Base-by-base conservation (phyloP, 2,888 invertebrate genomes). In the Cenopis cana region DNA sequence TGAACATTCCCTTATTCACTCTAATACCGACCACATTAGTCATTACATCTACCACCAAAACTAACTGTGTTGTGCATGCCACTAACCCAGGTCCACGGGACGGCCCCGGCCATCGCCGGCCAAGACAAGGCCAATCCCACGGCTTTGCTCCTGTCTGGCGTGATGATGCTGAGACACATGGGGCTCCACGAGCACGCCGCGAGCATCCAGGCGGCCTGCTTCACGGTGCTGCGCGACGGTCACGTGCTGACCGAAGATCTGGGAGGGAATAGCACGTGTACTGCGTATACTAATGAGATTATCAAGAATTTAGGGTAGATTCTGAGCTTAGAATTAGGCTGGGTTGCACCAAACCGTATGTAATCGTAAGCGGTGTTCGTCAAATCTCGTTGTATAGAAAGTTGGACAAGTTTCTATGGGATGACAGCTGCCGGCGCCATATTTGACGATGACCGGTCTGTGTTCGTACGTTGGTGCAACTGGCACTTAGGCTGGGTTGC, bases 101-200 rank as follows among this genome's bases (percentile, higher is more conserved):
- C 99, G 14, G 99, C 99, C 0, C 99, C 99, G 0, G 97, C 98
- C 77, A 99, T 99, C 84, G 99, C 99, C 55, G 99, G 99, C 11
- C 96, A 98, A 87, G 99, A 99, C 94, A 96, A 97, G 87, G 99
- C 99, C 50, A 99, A 99, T 88, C 99, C 99, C 14, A 99, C 99
- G 0, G 99, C 99, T 10, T 94, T 99, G 20, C 94, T 99, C 10
- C 95, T 99, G 3, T 99, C 99, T 1, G 97, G 97, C 0, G 98
- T 99, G 1, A 99, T 99, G 99, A 99, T 99, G 99, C 94, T 99
- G 72, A 95, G 98, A 46, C 95, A 99, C 86, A 96, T 99, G 97
- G 95, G 96, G 49, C 90, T 99, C 46, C 93, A 89, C 59, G 85
- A 94, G 0, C 93, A 97, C 77, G 99, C 97, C 0, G 93, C 95